Evolutionary conservation across 2,797 vertebrate species (phyloP), one percentile per base, ranked within the genome.

Genomic region (Megaceryle alcyon): DNA sequence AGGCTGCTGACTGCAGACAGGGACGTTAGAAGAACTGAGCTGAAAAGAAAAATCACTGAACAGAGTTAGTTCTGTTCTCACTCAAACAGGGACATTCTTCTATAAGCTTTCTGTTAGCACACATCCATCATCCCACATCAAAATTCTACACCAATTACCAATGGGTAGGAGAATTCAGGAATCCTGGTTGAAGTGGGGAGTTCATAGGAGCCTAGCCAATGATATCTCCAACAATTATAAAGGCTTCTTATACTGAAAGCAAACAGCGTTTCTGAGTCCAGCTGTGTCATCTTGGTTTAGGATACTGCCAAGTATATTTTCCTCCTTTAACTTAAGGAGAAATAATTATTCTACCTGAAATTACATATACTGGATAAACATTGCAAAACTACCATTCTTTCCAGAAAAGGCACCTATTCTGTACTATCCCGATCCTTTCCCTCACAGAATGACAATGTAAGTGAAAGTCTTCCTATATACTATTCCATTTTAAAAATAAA

Each of bases 131-230:
- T 16, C 20, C 25, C 13, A 49, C 8, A 41, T 7, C 37, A 59
- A 75, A 88, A 83, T 26, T 49, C 41, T 44, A 71, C 18, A 60
- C 10, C 33, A 39, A 0, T n/a, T 77, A 78, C 14, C 7, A 61
- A 44, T 11, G 12, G 6, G 3, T 2, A 43, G 59, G 64, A 84
- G 53, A 19, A 81, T 51, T 23, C 51, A 29, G 25, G 35, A 35
- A 56, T 11, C 19, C 39, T 80, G 0, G 26, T 68, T 60, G 57
- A 70, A 70, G 71, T 28, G 51, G 13, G 18, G 33, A 79, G 59
- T 54, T 76, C 0, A 0, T 5, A 44, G 35, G 4, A 86, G n/a
- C 61, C 39, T 28, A 60, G n/a, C 28, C 28, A 82, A 25, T 2
- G 29, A 2, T 26, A 31, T 6, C 14, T 79, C 17, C 28, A 53